Conservation (phyloP, 2,113 vertebrate genomes). For the Paradisaea rubra region DNA sequence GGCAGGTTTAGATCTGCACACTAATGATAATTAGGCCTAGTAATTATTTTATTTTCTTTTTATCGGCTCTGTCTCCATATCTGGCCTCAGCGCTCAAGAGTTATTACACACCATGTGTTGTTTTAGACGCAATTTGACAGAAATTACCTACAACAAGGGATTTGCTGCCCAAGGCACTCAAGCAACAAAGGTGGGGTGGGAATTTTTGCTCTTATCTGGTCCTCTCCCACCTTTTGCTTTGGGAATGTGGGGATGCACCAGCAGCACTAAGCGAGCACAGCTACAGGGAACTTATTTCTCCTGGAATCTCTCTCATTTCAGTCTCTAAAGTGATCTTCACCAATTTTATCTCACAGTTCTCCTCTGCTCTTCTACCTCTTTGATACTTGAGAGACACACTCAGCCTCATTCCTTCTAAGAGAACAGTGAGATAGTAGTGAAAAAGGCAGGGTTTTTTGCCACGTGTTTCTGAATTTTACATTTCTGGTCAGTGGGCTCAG, state of each 20-base stretch:
- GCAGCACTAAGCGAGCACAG: not conserved
- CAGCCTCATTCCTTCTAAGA: not conserved
- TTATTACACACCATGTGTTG: not conserved
- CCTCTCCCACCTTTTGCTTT: not conserved
- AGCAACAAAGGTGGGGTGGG: not conserved
- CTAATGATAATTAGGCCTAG: not conserved
- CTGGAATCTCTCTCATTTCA: not conserved
- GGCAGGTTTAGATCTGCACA: not conserved
- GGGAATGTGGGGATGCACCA: not conserved
- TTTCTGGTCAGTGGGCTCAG: not conserved
- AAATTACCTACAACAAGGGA: not conserved
- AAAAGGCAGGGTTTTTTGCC: not conserved
- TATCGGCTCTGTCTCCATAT: not conserved
- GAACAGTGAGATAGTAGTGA: not conserved
- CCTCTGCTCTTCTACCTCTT: not conserved
- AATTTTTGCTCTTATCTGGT: rapidly evolving
- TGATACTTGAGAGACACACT: not conserved
- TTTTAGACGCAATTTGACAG: not conserved
- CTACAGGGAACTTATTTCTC: not conserved
- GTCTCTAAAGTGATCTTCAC: not conserved
- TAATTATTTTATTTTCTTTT: not conserved
- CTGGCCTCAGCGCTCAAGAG: not conserved
- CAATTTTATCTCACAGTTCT: not conserved
- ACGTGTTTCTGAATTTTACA: not conserved
- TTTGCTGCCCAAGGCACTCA: not conserved